Base-by-base conservation (phyloP, 2,888 invertebrate species). In the Lepidochrysops patricia region DNA sequence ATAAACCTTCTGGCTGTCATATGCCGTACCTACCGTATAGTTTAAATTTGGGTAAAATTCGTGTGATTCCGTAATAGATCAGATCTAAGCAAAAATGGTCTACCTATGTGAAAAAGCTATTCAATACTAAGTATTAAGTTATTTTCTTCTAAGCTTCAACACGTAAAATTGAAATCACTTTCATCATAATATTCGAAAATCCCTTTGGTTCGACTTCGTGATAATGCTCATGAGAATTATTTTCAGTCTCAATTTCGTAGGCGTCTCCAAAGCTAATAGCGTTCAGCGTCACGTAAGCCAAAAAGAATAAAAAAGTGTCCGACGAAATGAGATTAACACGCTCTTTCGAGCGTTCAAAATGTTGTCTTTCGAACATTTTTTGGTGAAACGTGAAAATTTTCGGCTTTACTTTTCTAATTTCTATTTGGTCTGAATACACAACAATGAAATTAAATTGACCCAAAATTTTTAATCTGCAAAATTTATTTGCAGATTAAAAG, bases 191-290 rank as follows among this genome's bases (percentile, higher is more conserved):
- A 43, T 43, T 43, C 9, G 2, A 43, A 43, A 43, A 15, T 43
- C 43, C 19, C 43, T 43, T n/a, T 23, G 19, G 43, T 23, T 23
- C 2, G 7, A 37, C 6, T 43, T 43, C 23, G 9, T 9, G 43
- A 4, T 43, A 23, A 4, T 43, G 19, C 19, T 43, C 19, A 23
- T 43, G 9, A 23, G 19, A 43, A 43, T 43, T 43, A 9, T 43
- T 43, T 43, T 23, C 43, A 43, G 43, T 12, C 23, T 43, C 19
- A 43, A 43, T 43, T 23, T 23, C 23, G 43, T 43, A 23, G 43
- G 43, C 23, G 43, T 43, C 43, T 43, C 37, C 19, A 43, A 43
- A 43, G 43, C 43, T 43, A 43, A 43, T 43, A 43, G 43, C 23
- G 43, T 23, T 43, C 4, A 43, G 19, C 9, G 43, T 43, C 43